These are phyloP conservation scores for Oxyscelio sp. DNA, from an alignment of 2,888 invertebrate genomes.

Conservation along the genomic window DNA sequence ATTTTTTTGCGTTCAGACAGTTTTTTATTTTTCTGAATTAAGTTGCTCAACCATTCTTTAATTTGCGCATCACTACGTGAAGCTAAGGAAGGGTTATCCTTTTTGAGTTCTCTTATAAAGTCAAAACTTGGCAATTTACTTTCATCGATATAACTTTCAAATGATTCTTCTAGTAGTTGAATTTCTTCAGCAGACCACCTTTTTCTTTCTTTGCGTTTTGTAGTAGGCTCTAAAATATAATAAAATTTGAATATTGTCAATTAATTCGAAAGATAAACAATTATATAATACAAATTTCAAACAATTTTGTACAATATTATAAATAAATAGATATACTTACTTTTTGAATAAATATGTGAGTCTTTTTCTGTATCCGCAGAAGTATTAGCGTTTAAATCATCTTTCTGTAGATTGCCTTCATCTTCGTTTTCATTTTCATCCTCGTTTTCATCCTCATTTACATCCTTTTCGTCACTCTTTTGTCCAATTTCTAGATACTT, in stretches of 20 bases:
- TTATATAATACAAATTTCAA: background rate
- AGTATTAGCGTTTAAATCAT: background rate
- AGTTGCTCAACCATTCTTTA: background rate
- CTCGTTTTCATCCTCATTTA: background rate
- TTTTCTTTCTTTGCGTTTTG: background rate
- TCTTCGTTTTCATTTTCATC: too few species aligned
- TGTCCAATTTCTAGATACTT: slow-evolving; percentile 32
- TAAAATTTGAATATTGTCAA: background rate
- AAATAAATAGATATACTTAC: background rate
- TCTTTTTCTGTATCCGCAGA: background rate
- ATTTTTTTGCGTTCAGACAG: background rate
- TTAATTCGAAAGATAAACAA: background rate
- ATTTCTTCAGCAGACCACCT: background rate
- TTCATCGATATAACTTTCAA: background rate
- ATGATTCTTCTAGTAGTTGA: background rate
- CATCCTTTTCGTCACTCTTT: background rate
- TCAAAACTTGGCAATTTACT: background rate
- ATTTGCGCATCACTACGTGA: background rate
- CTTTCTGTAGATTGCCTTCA: background rate
- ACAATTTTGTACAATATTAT: background rate
- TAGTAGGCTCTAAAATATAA: background rate
- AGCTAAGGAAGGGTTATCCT: background rate
- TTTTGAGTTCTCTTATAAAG: background rate
- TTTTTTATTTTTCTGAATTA: background rate
- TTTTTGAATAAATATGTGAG: background rate